Percentiles rank a stretch among this genome's conserved stretches.
phyloP scores from a whole-genome alignment of 2,888 invertebrate species.

The Eudemis profundana region DNA sequence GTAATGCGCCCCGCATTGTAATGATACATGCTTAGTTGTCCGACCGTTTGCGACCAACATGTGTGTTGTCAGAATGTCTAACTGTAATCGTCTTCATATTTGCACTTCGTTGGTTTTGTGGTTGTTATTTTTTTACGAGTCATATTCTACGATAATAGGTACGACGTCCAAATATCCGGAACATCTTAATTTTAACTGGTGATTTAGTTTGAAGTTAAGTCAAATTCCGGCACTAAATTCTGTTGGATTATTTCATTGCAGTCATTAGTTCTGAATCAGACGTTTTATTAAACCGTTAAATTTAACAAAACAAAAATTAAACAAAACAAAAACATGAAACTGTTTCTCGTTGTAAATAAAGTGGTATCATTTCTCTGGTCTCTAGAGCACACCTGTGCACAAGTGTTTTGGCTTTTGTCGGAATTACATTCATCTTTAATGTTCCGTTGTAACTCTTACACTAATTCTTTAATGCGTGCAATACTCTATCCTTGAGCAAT shows the following conservation, averaged over 20 bases:
- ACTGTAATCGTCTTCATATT: slow-evolving; percentile 70
- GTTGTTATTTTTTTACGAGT: slow-evolving; percentile 64
- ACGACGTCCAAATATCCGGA: slow-evolving; percentile 50
- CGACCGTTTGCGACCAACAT: slow-evolving; percentile 63
- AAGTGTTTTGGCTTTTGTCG: slow-evolving; percentile 28
- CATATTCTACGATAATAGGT: slow-evolving; percentile 62
- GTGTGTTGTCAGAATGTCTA: slow-evolving; percentile 66
- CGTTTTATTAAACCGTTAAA: slow-evolving; percentile 22
- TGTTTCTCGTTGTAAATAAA: slow-evolving; percentile 16
- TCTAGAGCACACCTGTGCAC: slow-evolving; percentile 9
- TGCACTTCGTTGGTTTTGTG: slow-evolving; percentile 72
- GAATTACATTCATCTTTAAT: slow-evolving; percentile 43
- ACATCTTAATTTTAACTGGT: slow-evolving; percentile 8
- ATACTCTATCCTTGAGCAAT: slow-evolving; percentile 72
- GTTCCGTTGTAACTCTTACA: slow-evolving; percentile 51
- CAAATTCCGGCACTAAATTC: slow-evolving; percentile 17
- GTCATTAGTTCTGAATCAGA: slow-evolving; percentile 1
- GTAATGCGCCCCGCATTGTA: slow-evolving; percentile 64
- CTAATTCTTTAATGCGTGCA: slow-evolving; percentile 70
- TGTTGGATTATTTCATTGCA: background rate
- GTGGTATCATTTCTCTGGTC: slow-evolving; percentile 17
- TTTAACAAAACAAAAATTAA: slow-evolving; percentile 6
- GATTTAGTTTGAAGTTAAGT: slow-evolving; percentile 25
- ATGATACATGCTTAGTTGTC: slow-evolving; percentile 61
- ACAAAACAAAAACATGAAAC: slow-evolving; percentile 17